phyloP scores from a whole-genome alignment of 1,140 invertebrate genomes.

The Pseudoatta argentina region DNA sequence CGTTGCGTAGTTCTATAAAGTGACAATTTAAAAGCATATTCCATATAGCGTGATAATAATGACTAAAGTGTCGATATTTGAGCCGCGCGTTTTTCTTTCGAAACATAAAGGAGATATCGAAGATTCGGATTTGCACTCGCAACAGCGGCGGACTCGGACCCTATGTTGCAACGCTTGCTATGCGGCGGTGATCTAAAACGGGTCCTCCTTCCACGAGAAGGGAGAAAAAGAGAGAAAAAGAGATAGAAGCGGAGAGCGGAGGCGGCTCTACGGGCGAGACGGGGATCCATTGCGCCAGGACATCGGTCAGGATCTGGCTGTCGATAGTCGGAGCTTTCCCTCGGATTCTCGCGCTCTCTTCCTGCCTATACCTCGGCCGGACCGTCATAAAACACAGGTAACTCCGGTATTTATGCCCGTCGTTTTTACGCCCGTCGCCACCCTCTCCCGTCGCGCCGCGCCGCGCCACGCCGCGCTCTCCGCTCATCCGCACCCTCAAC shows the following conservation, averaged over 20 bases:
- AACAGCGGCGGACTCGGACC: constrained; percentile 11
- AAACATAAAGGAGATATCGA: constrained; percentile 61
- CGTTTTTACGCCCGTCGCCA: constrained; percentile 76
- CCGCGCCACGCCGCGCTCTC: not conserved
- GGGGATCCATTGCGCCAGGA: constrained; percentile 74
- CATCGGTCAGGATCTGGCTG: constrained; percentile 85
- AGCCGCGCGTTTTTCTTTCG: constrained; percentile 39
- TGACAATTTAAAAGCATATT: not conserved
- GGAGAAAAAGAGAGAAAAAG: constrained; percentile 70
- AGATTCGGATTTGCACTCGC: constrained; percentile 44
- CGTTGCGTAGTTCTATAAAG: not conserved
- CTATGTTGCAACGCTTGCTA: constrained; percentile 3
- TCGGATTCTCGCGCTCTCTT: constrained; percentile 75
- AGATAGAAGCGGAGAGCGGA: constrained; percentile 49
- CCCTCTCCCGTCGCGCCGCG: constrained; percentile 26
- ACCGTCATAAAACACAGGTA: constrained; percentile 85
- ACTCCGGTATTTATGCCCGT: constrained; percentile 85
- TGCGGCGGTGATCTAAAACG: constrained; percentile 58
- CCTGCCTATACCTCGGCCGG: constrained; percentile 67
- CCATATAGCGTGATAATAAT: not conserved
- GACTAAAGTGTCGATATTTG: constrained; percentile 13
- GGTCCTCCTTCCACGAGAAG: constrained; percentile 31
- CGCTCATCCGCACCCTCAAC: constrained; percentile 23
- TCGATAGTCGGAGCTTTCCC: constrained; percentile 80
- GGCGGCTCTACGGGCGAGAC: constrained; percentile 55